phyloP scores from a whole-genome alignment of 2,888 invertebrate species.

The Lithosia quadra region DNA sequence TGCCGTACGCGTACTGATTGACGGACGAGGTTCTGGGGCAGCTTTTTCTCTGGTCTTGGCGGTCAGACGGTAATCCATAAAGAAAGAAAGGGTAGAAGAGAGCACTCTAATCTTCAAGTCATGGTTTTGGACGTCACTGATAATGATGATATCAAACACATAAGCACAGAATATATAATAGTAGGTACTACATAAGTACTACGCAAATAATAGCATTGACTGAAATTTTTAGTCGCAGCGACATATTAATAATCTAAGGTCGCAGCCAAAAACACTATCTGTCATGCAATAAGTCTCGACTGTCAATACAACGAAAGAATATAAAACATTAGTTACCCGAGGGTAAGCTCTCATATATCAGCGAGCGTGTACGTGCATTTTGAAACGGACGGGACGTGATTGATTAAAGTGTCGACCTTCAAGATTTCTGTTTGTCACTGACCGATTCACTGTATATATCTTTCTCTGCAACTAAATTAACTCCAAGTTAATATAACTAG shows the following conservation, averaged over 20 bases:
- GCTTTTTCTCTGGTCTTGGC: no score
- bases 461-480: slow-evolving; percentile 37
- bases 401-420: slow-evolving; percentile 76
- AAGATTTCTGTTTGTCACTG: slow-evolving; percentile 53
- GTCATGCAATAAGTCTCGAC: slow-evolving; percentile 75
- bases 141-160: no score
- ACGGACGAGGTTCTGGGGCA: no score
- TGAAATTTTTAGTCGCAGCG: slow-evolving; percentile 26
- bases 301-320: slow-evolving; percentile 80
- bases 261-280: slow-evolving; percentile 62
- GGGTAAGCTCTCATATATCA: slow-evolving; percentile 74
- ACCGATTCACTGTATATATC: slow-evolving; percentile 46
- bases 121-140: no score
- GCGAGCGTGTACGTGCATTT: slow-evolving; percentile 74
- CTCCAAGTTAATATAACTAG: slow-evolving; percentile 13
- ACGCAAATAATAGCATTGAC: neutral
- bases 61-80: no score
- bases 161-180: no score
- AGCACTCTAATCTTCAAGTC: no score
- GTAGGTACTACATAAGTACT: no score
- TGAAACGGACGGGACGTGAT: slow-evolving; percentile 67
- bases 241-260: no score
- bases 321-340: slow-evolving; percentile 76
- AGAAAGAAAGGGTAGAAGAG: neutral
- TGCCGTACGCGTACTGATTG: no score